Conservation (phyloP, 2,797 vertebrate species). For the Hirundo rustica region DNA sequence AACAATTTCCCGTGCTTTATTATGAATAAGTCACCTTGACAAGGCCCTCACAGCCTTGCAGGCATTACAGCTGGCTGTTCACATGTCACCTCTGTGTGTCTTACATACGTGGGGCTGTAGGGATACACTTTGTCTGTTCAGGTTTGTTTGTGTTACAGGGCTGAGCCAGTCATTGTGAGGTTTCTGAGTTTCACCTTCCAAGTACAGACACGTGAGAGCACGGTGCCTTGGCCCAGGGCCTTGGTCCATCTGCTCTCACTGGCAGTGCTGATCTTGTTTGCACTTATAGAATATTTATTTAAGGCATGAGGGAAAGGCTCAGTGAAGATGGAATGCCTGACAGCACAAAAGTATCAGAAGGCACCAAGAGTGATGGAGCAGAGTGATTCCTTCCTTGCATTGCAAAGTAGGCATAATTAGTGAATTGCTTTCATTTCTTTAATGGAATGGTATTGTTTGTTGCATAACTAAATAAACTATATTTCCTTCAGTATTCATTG, state of each 20-base stretch:
- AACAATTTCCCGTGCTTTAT: not conserved
- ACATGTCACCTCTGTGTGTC: not conserved
- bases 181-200: not conserved
- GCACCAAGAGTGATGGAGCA: not conserved
- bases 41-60: not conserved
- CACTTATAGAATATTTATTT: not conserved
- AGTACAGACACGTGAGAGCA: fast-evolving
- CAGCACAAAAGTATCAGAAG: not conserved
- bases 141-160: not conserved
- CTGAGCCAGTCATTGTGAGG: not conserved
- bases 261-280: not conserved
- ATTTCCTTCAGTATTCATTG: not conserved
- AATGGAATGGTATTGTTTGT: not conserved
- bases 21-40: not conserved
- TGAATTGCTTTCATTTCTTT: not conserved
- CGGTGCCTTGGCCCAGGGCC: not conserved
- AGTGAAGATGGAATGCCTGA: not conserved
- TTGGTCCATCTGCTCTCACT: not conserved
- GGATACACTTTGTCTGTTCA: not conserved
- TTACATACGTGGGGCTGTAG: not conserved
- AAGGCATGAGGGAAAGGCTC: not conserved
- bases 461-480: not conserved
- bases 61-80: slow-evolving; percentile 10
- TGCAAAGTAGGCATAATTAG: not conserved
- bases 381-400: not conserved